A percentile compares a stretch with the other conserved stretches of the same genome.
These are phyloP conservation scores for Harpagoxenus sublaevis DNA, from an alignment of 2,888 invertebrate species.

Conservation along the genomic window DNA sequence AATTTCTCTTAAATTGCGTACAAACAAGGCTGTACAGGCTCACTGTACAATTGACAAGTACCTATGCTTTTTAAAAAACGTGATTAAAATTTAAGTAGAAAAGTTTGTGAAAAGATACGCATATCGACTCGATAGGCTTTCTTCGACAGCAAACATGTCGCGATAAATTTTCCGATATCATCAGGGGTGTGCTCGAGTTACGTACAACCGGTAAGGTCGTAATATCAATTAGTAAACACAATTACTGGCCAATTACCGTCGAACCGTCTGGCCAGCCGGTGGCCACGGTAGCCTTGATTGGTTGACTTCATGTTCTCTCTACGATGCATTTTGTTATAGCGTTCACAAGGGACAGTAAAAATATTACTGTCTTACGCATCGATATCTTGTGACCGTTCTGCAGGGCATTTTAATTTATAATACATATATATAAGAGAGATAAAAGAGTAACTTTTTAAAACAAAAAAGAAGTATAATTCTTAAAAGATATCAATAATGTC, in stretches of 20 bases:
- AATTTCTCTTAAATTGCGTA: not conserved
- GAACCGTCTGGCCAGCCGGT: conserved; percentile 67
- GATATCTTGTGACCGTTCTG: not conserved
- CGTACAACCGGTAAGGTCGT: conserved; percentile 68
- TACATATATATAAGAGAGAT: not conserved
- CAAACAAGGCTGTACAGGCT: not conserved
- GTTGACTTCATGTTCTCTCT: conserved; percentile 43
- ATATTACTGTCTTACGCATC: conserved; percentile 19
- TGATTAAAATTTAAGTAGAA: not conserved
- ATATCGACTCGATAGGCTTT: conserved; percentile 8
- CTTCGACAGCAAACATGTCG: conserved; percentile 32
- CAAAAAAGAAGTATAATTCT: not conserved
- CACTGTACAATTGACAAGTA: not conserved
- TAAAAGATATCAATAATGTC: not conserved
- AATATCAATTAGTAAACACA: conserved; percentile 83
- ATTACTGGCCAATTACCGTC: conserved; percentile 81
- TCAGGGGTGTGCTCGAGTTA: conserved; percentile 48
- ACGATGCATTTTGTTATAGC: conserved; percentile 49
- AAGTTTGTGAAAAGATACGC: not conserved
- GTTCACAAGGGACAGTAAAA: conserved; percentile 39
- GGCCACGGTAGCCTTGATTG: conserved; percentile 57
- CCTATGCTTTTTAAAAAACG: not conserved
- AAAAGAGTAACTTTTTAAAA: not conserved
- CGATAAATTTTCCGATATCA: conserved; percentile 51
- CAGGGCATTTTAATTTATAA: not conserved